Evolutionary conservation across 1,140 invertebrate genomes (phyloP).

Genomic region (Nixonia krombeini): DNA sequence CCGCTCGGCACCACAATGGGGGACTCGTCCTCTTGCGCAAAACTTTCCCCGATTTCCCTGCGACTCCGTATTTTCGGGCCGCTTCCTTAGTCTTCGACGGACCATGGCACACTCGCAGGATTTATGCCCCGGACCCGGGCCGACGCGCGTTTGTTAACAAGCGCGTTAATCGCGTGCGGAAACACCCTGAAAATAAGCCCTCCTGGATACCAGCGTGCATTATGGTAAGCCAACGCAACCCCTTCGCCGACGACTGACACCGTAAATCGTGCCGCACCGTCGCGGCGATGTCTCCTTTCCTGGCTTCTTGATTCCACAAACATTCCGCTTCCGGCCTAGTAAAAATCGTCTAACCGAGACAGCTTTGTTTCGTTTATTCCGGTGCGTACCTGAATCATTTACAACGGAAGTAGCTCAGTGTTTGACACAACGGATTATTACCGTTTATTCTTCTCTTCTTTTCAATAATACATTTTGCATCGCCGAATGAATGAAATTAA

Average conservation of each 20-base stretch:
- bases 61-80: constrained; percentile 2
- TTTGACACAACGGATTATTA: too few relatives aligned
- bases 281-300: constrained; percentile 25
- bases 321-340: constrained; percentile 31
- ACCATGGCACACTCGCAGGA: constrained; percentile 5
- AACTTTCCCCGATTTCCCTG: constrained; percentile 60
- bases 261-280: constrained; percentile 36
- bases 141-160: constrained; percentile 52
- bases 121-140: constrained; percentile 38
- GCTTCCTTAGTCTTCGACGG: constrained; percentile 5
- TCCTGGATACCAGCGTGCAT: constrained; percentile 22
- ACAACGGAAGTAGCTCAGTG: too few relatives aligned
- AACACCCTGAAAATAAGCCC: constrained; percentile 33
- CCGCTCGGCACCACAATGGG: constrained; percentile 45
- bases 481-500: too few relatives aligned
- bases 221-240: constrained; percentile 31
- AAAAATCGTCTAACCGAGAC: too few relatives aligned
- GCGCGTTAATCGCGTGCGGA: constrained; percentile 51
- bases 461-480: too few relatives aligned
- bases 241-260: constrained; percentile 26
- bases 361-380: too few relatives aligned
- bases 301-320: constrained; percentile 5
- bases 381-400: too few relatives aligned
- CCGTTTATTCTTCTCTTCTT: too few relatives aligned
- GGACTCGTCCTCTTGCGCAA: constrained; percentile 54